These are phyloP conservation scores for Drosophila equinoxialis DNA, from an alignment of 1,140 invertebrate species.

Conservation along the genomic window DNA sequence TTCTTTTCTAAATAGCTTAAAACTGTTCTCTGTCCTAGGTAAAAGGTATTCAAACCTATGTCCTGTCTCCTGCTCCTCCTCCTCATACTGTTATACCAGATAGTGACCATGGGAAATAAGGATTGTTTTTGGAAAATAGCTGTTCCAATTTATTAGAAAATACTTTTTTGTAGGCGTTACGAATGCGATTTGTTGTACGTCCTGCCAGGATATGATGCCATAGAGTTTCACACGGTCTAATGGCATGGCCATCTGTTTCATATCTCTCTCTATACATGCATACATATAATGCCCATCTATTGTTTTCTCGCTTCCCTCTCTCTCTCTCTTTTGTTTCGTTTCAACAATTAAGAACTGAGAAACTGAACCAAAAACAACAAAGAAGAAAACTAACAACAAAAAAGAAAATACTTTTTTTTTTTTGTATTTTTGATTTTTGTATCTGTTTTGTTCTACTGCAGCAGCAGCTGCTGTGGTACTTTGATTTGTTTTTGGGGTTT, in stretches of 20 bases:
- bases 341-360: background rate
- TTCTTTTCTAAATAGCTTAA: too few relatives aligned
- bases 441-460: background rate
- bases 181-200: slow-evolving; percentile 16
- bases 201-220: background rate
- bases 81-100: too few relatives aligned
- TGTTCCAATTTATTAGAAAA: background rate
- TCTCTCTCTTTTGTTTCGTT: background rate
- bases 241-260: background rate
- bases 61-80: too few relatives aligned
- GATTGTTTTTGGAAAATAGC: too few relatives aligned
- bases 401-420: background rate
- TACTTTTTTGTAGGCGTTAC: background rate
- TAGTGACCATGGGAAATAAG: too few relatives aligned
- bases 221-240: slow-evolving; percentile 4
- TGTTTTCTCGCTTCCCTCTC: background rate
- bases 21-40: too few relatives aligned
- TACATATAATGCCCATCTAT: background rate
- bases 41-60: too few relatives aligned
- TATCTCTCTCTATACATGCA: background rate
- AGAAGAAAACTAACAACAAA: background rate
- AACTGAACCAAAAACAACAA: background rate
- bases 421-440: background rate
- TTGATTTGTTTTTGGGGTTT: slow-evolving; percentile 5
- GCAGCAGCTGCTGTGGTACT: background rate